These are phyloP conservation scores for Heliangelus exortis DNA, from an alignment of 2,797 vertebrate species.

Conservation along the genomic window DNA sequence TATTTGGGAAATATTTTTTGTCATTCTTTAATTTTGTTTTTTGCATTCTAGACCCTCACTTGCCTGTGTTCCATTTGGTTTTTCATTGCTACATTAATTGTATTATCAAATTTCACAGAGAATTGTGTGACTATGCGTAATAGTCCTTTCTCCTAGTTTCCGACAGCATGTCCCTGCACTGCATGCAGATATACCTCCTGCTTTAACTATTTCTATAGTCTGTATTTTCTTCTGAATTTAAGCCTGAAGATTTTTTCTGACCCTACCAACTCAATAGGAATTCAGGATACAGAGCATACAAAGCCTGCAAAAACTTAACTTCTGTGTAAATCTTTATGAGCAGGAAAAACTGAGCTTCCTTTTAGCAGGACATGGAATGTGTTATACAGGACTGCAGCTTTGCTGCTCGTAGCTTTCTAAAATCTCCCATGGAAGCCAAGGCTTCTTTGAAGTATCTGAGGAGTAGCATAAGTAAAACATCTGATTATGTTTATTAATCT, in stretches of 20 bases:
- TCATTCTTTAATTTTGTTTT: not conserved
- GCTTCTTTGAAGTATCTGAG: not conserved
- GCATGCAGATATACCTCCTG: not conserved
- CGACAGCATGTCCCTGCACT: not conserved
- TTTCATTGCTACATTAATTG: not conserved
- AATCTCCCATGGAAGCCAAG: not conserved
- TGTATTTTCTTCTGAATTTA: not conserved
- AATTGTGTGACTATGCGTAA: not conserved
- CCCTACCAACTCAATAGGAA: not conserved
- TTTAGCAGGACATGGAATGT: not conserved
- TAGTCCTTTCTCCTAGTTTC: not conserved
- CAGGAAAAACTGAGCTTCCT: not conserved
- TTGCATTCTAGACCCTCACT: not conserved
- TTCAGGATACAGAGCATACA: not conserved
- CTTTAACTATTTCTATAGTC: not conserved
- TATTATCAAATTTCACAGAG: not conserved
- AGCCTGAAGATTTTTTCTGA: not conserved
- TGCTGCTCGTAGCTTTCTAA: not conserved
- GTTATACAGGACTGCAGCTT: not conserved
- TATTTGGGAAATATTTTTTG: not conserved
- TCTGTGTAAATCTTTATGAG: not conserved
- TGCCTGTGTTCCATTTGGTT: not conserved
- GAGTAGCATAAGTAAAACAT: not conserved
- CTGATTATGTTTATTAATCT: not conserved
- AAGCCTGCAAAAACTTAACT: not conserved